Evolutionary conservation across 2,888 invertebrate species (phyloP).

Genomic region (Archaeoteleia sp.): DNA sequence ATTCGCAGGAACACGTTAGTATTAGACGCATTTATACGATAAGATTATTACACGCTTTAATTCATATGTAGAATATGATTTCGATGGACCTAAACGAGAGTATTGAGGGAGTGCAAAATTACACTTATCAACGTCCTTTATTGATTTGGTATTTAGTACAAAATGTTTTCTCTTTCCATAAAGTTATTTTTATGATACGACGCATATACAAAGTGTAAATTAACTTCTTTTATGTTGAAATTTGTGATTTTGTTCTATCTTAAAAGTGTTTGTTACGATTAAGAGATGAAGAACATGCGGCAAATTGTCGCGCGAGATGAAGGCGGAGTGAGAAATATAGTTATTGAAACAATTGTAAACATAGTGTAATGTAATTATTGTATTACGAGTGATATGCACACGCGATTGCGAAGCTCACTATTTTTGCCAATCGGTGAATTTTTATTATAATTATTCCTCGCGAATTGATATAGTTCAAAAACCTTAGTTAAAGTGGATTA

Average conservation of each 20-base stretch:
- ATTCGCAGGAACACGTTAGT: conserved; percentile 61
- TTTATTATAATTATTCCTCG: conserved; percentile 3
- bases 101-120: conserved; percentile 52
- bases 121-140: conserved; percentile 15
- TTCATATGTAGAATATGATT: conserved; percentile 58
- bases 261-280: conserved; percentile 2
- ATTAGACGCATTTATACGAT: conserved; percentile 68
- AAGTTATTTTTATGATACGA: no score
- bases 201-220: no score
- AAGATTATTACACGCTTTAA: conserved; percentile 60
- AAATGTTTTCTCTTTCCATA: no score
- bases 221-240: no score
- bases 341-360: conserved; percentile 64
- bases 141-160: no score
- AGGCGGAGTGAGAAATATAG: conserved; percentile 54
- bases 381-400: conserved; percentile 59
- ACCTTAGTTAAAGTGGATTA: no score
- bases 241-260: conserved; percentile 19
- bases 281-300: conserved; percentile 3
- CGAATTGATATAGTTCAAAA: not conserved
- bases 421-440: conserved; percentile 31
- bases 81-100: conserved; percentile 63
- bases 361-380: conserved; percentile 65
- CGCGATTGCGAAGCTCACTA: conserved; percentile 43
- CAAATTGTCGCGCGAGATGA: conserved; percentile 13